These are phyloP conservation scores for Austrolebias charrua DNA, from an alignment of 2,797 vertebrate species.

Conservation along the genomic window DNA sequence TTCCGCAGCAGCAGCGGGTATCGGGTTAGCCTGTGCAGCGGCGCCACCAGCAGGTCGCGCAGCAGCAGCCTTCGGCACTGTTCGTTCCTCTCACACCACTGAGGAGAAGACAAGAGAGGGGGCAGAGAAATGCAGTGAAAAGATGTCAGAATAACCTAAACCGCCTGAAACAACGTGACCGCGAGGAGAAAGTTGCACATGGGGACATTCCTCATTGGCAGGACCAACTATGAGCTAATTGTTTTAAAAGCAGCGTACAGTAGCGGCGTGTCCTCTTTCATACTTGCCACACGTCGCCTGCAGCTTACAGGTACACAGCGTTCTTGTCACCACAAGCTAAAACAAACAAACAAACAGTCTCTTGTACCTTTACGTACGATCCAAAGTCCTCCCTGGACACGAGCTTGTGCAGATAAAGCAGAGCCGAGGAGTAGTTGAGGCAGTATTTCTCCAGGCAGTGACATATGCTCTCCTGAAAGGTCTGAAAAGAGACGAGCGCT, in stretches of 20 bases:
- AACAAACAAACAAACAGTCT: slow-evolving; percentile 1
- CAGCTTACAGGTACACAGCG: slow-evolving; percentile 27
- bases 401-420: slow-evolving; percentile 89
- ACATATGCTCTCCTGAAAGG: slow-evolving; percentile 86
- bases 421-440: slow-evolving; percentile 87
- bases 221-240: slow-evolving; percentile 38
- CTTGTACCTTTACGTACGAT: slow-evolving; percentile 86
- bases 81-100: slow-evolving; percentile 91
- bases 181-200: slow-evolving; percentile 31
- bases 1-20: slow-evolving; percentile 89
- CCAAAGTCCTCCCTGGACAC: slow-evolving; percentile 89
- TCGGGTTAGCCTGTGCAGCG: slow-evolving; percentile 85
- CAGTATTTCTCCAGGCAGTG: slow-evolving; percentile 91
- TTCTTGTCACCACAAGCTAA: slow-evolving; percentile 28
- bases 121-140: slow-evolving; percentile 1
- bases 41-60: slow-evolving; percentile 86
- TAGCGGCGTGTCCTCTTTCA: slow-evolving; percentile 18
- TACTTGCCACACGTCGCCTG: slow-evolving; percentile 22
- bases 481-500: slow-evolving; percentile 70
- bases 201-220: slow-evolving; percentile 43
- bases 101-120: slow-evolving; percentile 23
- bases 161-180: background rate
- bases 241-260: slow-evolving; percentile 4
- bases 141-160: background rate
- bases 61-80: slow-evolving; percentile 85